phyloP scores from a whole-genome alignment of 2,888 invertebrate species.

The Troides helena region DNA sequence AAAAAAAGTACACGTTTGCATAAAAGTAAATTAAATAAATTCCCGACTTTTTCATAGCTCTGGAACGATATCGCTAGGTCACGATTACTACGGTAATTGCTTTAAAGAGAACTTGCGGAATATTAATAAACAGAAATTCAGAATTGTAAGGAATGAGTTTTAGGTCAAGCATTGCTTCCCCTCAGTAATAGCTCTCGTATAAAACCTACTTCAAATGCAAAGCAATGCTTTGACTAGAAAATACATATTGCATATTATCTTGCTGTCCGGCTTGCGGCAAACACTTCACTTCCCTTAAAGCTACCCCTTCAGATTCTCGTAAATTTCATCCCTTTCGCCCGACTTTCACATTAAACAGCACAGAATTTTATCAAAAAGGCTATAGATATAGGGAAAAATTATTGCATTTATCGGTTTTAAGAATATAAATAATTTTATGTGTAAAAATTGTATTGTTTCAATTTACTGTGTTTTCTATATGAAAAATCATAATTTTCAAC shows the following conservation, averaged over 20 bases:
- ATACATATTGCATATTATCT: conserved; percentile 13
- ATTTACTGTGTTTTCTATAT: no score
- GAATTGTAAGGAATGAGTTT: conserved; percentile 24
- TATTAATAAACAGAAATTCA: conserved; percentile 20
- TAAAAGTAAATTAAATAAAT: neutral
- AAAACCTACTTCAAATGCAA: conserved; percentile 26
- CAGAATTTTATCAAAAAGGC: no score
- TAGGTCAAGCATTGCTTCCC: conserved; percentile 21
- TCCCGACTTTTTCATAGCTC: neutral
- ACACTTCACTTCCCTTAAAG: no score
- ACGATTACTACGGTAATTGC: conserved; percentile 12
- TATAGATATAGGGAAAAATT: no score
- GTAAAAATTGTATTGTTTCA: no score
- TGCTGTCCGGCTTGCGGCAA: neutral
- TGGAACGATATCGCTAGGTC: neutral
- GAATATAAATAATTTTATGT: no score
- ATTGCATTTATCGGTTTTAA: no score
- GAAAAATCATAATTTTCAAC: no score
- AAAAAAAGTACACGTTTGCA: neutral
- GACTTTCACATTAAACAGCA: no score
- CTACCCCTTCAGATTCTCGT: no score
- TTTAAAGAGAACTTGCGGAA: conserved; percentile 11
- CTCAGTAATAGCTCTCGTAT: conserved; percentile 25
- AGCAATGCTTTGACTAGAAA: conserved; percentile 21
- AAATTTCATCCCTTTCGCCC: no score